Evolutionary conservation across 2,797 vertebrate genomes (phyloP), one percentile per base, ranked within the genome.

Genomic region (Sebastiscus albofasciatus): DNA sequence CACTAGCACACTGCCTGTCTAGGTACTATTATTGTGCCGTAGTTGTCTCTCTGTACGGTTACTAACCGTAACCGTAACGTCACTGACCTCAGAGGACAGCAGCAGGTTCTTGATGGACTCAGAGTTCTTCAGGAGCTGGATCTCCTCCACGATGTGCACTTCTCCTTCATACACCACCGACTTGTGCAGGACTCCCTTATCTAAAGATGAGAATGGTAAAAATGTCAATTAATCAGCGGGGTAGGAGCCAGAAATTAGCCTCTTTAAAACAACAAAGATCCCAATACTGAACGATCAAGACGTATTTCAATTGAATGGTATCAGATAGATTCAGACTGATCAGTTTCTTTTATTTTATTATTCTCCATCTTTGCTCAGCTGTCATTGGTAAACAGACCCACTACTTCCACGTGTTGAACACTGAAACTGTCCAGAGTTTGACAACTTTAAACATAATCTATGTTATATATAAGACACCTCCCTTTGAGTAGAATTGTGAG

Each of bases 71-170:
- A 27, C 5, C 22, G 31, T 29, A 2, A 49, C 18, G 11, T 27
- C 12, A 85, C 92, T 89, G 93, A 99, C 98, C 96, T 96, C 93
- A 1, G 96, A 95, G 18, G 97, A 97, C 66, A 99, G 94, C 71
- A 98, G 80, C 1, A 99, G 91, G 67, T 96, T 97, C 79, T 98
- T 97, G 34, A 99, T 94, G 1, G 97, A 91, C 75, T 98, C 96
- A 0, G 90, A 89, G 52, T 95, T 95, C 90, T 94, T 96, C 58
- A 99, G 96, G 27, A 99, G 96, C 84, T 97, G 97, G 7, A 97
- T 95, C 94, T 99, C 98, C 92, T 99, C 98, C 56, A 99, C 96
- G 61, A 97, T 96, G 52, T 98, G 97, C 77, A 97, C 96, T 1
- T 96, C 95, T 4, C 89, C 94, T 60, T 96, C 95, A 20, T 96